phyloP scores from a whole-genome alignment of 2,888 invertebrate genomes.

The Ametastegia equiseti region DNA sequence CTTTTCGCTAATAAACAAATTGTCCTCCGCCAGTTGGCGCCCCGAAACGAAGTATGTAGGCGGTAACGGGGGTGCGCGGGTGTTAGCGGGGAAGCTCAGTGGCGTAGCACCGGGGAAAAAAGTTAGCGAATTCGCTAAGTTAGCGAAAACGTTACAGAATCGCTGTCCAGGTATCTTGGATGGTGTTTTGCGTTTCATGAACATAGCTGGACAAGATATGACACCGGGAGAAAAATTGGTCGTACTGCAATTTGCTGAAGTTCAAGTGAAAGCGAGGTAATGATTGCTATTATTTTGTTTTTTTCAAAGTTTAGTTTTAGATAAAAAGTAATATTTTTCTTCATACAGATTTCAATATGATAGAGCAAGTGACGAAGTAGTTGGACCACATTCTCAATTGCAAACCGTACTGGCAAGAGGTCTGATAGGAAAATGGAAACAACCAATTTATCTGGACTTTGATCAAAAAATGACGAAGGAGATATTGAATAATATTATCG shows the following conservation, averaged over 20 bases:
- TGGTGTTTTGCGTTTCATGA: constrained; percentile 48
- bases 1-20: no score
- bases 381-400: constrained; percentile 57
- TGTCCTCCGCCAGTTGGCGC: no score
- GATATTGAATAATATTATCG: neutral
- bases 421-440: constrained; percentile 59
- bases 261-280: constrained; percentile 21
- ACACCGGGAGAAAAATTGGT: constrained; percentile 44
- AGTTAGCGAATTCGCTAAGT: no score
- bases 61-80: no score
- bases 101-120: no score
- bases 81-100: no score
- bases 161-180: constrained; percentile 42
- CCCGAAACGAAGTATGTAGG: no score
- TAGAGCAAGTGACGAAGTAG: constrained; percentile 57
- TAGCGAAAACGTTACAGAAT: no score
- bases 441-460: constrained; percentile 61
- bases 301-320: no score
- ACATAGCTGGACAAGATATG: constrained; percentile 49
- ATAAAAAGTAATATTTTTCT: neutral
- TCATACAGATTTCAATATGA: constrained; percentile 54
- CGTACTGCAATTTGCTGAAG: constrained; percentile 51
- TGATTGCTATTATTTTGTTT: neutral
- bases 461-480: constrained; percentile 63
- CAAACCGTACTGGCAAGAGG: constrained; percentile 60